phyloP scores from a whole-genome alignment of 1,140 invertebrate species.

The Ips typographus region DNA sequence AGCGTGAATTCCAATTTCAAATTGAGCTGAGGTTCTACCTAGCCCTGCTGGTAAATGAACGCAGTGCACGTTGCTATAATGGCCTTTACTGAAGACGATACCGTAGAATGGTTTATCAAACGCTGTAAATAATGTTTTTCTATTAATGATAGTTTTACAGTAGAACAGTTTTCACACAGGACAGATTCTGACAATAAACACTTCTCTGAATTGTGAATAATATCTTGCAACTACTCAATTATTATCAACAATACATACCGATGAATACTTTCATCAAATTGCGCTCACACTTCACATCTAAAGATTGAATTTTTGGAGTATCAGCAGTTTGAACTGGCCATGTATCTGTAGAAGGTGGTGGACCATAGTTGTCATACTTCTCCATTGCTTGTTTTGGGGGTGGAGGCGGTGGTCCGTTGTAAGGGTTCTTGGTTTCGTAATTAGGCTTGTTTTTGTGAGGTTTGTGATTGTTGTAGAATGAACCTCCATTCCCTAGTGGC shows the following conservation, averaged over 20 bases:
- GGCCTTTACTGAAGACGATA: slow-evolving; percentile 90
- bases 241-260: slow-evolving; percentile 43
- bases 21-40: slow-evolving; percentile 81
- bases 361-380: slow-evolving; percentile 54
- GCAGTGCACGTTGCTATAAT: slow-evolving; percentile 89
- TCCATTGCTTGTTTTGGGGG: slow-evolving; percentile 59
- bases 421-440: slow-evolving; percentile 57
- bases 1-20: slow-evolving; percentile 87
- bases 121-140: slow-evolving; percentile 43
- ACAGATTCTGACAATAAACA: too few species aligned
- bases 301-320: slow-evolving; percentile 87
- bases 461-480: slow-evolving; percentile 51
- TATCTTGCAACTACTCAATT: too few species aligned
- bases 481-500: slow-evolving; percentile 37
- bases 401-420: slow-evolving; percentile 66
- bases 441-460: slow-evolving; percentile 43
- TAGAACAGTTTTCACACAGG: too few species aligned
- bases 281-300: slow-evolving; percentile 94
- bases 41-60: slow-evolving; percentile 86
- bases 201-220: too few species aligned
- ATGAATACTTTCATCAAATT: slow-evolving; percentile 90
- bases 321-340: slow-evolving; percentile 80
- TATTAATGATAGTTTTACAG: too few species aligned
- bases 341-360: slow-evolving; percentile 61
- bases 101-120: slow-evolving; percentile 95